Evolutionary conservation across 2,797 vertebrate species (phyloP), one percentile per base, ranked within the genome.

Genomic region (Myripristis murdjan): DNA sequence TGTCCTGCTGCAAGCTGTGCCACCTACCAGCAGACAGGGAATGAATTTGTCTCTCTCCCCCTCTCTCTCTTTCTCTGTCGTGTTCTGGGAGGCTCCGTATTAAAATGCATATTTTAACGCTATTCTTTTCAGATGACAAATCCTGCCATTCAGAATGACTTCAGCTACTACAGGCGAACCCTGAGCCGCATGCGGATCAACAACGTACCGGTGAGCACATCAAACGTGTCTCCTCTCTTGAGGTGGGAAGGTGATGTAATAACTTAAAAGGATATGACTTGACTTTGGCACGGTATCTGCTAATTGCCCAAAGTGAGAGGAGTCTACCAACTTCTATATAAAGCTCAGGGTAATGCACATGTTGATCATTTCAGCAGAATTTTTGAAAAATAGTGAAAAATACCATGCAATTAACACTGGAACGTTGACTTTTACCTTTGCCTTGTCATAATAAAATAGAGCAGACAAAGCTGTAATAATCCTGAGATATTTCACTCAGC

Each of bases 71-170:
- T 1, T 58, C 35, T 6, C 26, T 69, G 39, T 16, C 33, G 5
- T 35, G 18, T 48, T 5, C 71, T n/a, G n/a, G 28, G 5, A 46
- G 15, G 57, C 9, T 77, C 15, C 12, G 41, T 39, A 23, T 22
- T 64, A 76, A 70, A 12, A 69, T 54, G 26, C 52, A 22, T 26
- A 33, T 63, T 53, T 44, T 66, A 24, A 64, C 46, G 41, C 23
- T 20, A 52, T 28, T 74, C 73, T 64, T 65, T 18, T 56, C 84
- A 99, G 98, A 99, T 99, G 98, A 96, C 97, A 89, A 99, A 97
- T 84, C 98, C 98, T 11, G 98, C 98, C 31, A 98, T 99, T 84
- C 98, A 99, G 90, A 99, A 99, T 0, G 98, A 99, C 91, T 99
- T 99, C 92, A 99, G 98, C 89, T 99, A 99, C 87, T 99, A 99